Percentiles rank a stretch among this genome's conserved stretches.
Conservation (phyloP, 2,797 vertebrate genomes). For the Clarias pachynema region DNA sequence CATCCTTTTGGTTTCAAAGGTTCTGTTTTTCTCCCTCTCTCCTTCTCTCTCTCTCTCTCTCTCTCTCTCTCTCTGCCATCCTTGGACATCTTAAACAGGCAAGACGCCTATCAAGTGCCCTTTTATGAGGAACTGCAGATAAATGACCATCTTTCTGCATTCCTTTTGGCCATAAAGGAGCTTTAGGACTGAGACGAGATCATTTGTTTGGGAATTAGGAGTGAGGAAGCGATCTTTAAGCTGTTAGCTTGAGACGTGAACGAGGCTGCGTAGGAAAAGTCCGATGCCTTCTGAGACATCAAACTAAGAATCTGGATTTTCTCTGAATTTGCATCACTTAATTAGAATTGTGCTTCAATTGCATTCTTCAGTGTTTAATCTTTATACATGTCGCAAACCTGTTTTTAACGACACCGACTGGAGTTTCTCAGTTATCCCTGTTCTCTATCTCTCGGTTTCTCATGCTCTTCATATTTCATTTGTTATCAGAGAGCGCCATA, state of each 20-base stretch:
- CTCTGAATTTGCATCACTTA: not conserved
- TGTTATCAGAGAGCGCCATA: conserved; percentile 66
- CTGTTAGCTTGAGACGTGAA: not conserved
- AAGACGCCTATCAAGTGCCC: conserved; percentile 47
- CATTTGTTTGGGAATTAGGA: conserved; percentile 50
- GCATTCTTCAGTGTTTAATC: not conserved
- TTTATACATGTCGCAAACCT: not conserved
- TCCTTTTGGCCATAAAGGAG: conserved; percentile 52
- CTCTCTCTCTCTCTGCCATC: conserved; percentile 31
- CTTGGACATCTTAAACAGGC: conserved; percentile 52
- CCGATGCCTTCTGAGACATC: not conserved
- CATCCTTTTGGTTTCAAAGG: conserved; percentile 67
- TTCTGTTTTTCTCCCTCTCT: conserved; percentile 60
- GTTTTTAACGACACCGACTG: not conserved
- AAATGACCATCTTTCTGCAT: conserved; percentile 49
- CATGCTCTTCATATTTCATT: conserved; percentile 40
- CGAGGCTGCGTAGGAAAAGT: not conserved
- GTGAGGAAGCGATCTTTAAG: conserved; percentile 7
- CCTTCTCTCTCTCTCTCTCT: not conserved
- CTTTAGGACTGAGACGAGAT: conserved; percentile 38
- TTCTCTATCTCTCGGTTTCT: not conserved
- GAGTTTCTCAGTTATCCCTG: not conserved
- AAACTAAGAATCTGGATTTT: not conserved
- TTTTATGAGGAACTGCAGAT: conserved; percentile 54
- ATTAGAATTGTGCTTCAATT: not conserved